Evolutionary conservation across 2,797 vertebrate species (phyloP).

Genomic region (Bradypus variegatus): DNA sequence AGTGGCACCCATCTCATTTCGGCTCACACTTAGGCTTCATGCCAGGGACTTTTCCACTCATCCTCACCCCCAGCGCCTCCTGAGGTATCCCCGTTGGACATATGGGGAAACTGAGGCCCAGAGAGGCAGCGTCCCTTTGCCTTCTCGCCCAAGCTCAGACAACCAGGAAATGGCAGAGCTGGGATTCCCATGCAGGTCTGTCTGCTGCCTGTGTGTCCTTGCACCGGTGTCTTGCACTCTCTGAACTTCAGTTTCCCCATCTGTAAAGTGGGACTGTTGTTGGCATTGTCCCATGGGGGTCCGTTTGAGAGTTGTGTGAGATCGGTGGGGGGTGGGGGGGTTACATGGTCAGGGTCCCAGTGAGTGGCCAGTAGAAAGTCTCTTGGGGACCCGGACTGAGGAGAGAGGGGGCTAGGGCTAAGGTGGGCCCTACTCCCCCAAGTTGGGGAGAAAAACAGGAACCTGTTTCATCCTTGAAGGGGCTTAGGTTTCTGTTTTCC

Average conservation of each 20-base stretch:
- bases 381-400: neutral
- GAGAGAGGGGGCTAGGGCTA: neutral
- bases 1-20: neutral
- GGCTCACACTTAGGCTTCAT: neutral
- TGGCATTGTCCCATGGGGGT: neutral
- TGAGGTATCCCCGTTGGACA: neutral
- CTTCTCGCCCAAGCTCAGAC: neutral
- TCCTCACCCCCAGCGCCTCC: neutral
- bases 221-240: neutral
- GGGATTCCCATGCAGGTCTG: neutral
- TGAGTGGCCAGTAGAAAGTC: neutral
- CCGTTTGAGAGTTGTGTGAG: neutral
- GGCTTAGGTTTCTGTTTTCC: constrained; percentile 8
- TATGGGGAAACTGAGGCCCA: neutral
- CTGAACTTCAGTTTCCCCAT: neutral
- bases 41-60: neutral
- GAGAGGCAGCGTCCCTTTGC: neutral
- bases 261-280: neutral
- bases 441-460: neutral
- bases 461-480: neutral
- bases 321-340: too few relatives aligned
- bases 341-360: neutral
- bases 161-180: neutral
- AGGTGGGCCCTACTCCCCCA: neutral
- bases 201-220: neutral